Percentiles rank a stretch among this genome's conserved stretches.
Evolutionary conservation across 2,113 vertebrate species (phyloP).

Genomic region (Phycodurus eques): DNA sequence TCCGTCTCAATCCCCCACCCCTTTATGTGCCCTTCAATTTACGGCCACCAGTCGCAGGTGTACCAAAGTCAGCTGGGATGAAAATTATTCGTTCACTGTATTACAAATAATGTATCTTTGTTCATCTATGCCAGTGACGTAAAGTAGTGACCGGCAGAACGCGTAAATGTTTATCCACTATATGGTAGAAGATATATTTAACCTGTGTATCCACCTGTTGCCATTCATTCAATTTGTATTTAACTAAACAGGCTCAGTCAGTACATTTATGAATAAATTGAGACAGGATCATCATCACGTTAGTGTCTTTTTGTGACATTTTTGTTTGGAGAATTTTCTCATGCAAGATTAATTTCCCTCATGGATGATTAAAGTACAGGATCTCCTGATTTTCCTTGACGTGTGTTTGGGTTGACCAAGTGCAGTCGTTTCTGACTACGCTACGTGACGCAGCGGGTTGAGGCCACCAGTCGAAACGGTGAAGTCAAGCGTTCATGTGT

Average conservation of each 20-base stretch:
- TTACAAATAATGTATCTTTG: too few species aligned
- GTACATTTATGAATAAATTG: neutral
- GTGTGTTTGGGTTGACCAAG: neutral
- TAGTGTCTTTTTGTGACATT: too few species aligned
- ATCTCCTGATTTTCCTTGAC: neutral
- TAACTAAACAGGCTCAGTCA: too few species aligned
- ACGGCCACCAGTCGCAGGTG: too few species aligned
- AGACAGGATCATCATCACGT: neutral
- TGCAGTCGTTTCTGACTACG: neutral
- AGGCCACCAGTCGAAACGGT: slow-evolving; percentile 25
- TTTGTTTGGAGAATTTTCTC: too few species aligned
- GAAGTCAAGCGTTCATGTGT: slow-evolving; percentile 57
- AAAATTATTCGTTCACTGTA: too few species aligned
- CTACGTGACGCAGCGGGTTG: slow-evolving; percentile 17
- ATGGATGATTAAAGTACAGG: neutral
- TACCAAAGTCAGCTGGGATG: too few species aligned
- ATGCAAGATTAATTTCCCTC: too few species aligned
- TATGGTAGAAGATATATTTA: neutral
- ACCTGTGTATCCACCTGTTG: too few species aligned
- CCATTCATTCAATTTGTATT: too few species aligned
- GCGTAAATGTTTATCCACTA: neutral
- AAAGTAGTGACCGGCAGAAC: neutral
- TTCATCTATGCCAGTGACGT: neutral
- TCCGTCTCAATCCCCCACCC: too few species aligned
- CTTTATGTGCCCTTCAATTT: too few species aligned